Evolutionary conservation across 2,888 invertebrate genomes (phyloP).

Genomic region (Andrena dorsata): DNA sequence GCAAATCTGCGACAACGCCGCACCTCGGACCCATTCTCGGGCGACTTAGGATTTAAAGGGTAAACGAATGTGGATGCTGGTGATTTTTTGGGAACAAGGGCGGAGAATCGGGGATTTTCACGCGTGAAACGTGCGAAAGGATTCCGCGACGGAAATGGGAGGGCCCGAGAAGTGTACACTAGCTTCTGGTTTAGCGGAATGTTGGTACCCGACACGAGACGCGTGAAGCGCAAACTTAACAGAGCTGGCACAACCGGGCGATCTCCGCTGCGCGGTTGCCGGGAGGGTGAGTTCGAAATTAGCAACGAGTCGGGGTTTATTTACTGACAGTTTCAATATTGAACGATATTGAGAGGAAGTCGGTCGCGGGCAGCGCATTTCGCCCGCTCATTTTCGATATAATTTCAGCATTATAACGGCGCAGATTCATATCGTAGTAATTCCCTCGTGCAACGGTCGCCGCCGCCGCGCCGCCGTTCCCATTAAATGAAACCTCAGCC

Average conservation of each 20-base stretch:
- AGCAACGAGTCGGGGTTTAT: constrained; percentile 23
- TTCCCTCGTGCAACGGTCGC: background rate
- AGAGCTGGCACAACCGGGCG: background rate
- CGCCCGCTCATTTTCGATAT: constrained; percentile 34
- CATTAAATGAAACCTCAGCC: constrained; percentile 27
- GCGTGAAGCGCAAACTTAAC: constrained; percentile 7
- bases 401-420: constrained; percentile 34
- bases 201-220: background rate
- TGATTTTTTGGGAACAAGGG: background rate
- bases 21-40: constrained; percentile 33
- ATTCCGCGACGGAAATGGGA: too few relatives aligned
- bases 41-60: background rate
- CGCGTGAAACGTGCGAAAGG: background rate
- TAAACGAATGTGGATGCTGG: background rate
- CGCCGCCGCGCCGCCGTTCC: background rate
- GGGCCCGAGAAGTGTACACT: background rate
- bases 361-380: background rate
- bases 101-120: background rate
- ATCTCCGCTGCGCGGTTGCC: background rate
- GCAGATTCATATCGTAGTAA: constrained; percentile 28
- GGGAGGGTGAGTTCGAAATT: constrained; percentile 6
- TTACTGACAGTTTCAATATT: constrained; percentile 32
- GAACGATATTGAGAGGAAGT: constrained; percentile 22
- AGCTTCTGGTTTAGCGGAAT: background rate
- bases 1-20: constrained; percentile 41